Evolutionary conservation across 64 coral and sea anemone species (phyloP).

Genomic region (Hydrozoanthus tunicans): DNA sequence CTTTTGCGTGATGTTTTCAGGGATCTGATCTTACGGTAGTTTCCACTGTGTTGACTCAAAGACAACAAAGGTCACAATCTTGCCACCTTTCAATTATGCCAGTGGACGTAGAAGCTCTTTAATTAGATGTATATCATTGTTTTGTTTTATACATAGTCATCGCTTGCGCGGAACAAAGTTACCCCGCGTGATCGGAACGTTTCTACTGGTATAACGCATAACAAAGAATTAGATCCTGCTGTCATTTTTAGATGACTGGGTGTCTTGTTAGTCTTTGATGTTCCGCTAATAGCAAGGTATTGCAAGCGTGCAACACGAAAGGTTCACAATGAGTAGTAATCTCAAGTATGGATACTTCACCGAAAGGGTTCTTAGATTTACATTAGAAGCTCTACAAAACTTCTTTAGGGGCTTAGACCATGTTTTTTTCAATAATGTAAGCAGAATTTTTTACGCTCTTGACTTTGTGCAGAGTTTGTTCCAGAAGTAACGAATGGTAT

Average conservation of each 20-base stretch:
- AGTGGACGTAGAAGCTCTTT: not conserved
- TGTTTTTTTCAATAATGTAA: not conserved
- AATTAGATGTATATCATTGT: conserved; percentile 47
- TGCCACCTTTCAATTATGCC: conserved; percentile 31
- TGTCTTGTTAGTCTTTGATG: conserved; percentile 53
- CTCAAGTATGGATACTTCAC: not conserved
- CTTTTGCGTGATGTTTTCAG: conserved; percentile 59
- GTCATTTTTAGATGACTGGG: conserved; percentile 54
- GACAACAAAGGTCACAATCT: conserved; percentile 45
- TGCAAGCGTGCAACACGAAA: conserved; percentile 16
- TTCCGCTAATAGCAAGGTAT: conserved; percentile 4
- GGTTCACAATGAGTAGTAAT: not conserved
- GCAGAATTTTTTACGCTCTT: not conserved
- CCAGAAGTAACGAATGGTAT: no score
- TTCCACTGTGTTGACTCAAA: conserved; percentile 27
- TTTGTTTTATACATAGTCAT: conserved; percentile 13
- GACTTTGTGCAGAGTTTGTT: not conserved
- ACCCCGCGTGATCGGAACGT: conserved; percentile 44
- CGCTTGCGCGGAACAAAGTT: conserved; percentile 35
- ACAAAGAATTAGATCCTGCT: conserved; percentile 54
- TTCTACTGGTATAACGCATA: conserved; percentile 34
- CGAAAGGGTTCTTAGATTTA: not conserved
- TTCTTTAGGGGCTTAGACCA: not conserved
- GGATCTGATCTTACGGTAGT: conserved; percentile 25
- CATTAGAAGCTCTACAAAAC: not conserved